Percentiles rank a stretch among this genome's conserved stretches.
Evolutionary conservation across 2,113 vertebrate genomes (phyloP).

Genomic region (Vulpes vulpes): DNA sequence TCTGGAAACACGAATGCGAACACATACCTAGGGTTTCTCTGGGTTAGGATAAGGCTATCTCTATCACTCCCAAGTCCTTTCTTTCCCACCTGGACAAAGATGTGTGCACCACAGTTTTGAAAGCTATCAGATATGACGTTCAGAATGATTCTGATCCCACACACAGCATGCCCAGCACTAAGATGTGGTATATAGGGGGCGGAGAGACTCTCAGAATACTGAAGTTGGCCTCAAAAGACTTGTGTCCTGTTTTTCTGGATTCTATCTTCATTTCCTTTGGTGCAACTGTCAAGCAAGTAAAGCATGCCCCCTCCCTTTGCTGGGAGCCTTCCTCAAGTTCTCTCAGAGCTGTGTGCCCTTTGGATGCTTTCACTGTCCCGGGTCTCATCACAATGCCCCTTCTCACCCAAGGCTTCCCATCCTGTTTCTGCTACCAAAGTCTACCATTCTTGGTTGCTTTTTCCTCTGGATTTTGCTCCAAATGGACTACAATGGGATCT

Average conservation of each 20-base stretch:
- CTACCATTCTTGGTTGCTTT: background rate
- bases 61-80: fast-evolving
- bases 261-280: background rate
- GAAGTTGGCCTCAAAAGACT: background rate
- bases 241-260: background rate
- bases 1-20: background rate
- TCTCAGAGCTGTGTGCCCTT: fast-evolving
- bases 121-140: background rate
- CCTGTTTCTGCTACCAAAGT: background rate
- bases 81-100: background rate
- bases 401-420: background rate
- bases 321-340: background rate
- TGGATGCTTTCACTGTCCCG: fast-evolving
- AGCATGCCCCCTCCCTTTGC: background rate
- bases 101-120: background rate
- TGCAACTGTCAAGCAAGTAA: background rate
- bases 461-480: background rate
- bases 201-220: background rate
- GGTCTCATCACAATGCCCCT: background rate
- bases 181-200: fast-evolving
- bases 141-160: too few species aligned
- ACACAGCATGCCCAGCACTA: background rate
- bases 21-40: background rate
- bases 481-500: too few species aligned
- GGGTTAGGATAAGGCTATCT: background rate